Base-by-base conservation (phyloP, 1,140 invertebrate species). In the Brachionus calyciflorus region DNA sequence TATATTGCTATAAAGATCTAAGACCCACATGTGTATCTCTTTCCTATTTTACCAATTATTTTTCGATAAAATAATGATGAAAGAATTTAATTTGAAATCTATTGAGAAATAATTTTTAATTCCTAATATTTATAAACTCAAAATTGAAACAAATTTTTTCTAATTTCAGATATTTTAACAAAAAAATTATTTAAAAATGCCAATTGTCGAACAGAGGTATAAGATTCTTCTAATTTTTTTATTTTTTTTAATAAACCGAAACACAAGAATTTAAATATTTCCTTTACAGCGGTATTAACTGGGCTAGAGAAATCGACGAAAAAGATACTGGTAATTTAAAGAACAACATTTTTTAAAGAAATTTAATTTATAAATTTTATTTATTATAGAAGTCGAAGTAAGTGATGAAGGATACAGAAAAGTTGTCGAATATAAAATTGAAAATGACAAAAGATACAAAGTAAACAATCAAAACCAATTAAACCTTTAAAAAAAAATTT, bases 201-300 rank as follows among this genome's bases (percentile, higher is more conserved):
- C 69, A 14, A 73, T 73, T 73, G 69, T 73, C 12, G 69, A 73
- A 41, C 69, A 73, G 37, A 73, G 69, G 69, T 73, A 37, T 48
- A 17, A 3, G 14, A 30, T 49, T 12, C 7, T 41, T 69, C 46
- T 30, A 12, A 3, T 4, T 7, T 69, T 30, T 53, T 40, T 10
- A 24, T 28, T 12, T n/a, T n/a, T n/a, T n/a, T n/a, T n/a, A n/a
- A n/a, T n/a, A n/a, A n/a, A n/a, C n/a, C n/a, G n/a, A n/a, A n/a
- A n/a, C n/a, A n/a, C n/a, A n/a, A n/a, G n/a, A n/a, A 73, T 26
- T 73, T 73, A n/a, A 30, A 44, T n/a, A 3, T 17, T 44, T 49
- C 28, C 10, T 12, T 51, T 73, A 6, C 49, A 73, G 69, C 40
- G 69, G 46, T 26, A n/a, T 73, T 30, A 73, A 73, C 30, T 73